Evolutionary conservation across 2,888 invertebrate species (phyloP), one percentile per base, ranked within the genome.

Genomic region (Caenorhabditis panamensis): DNA sequence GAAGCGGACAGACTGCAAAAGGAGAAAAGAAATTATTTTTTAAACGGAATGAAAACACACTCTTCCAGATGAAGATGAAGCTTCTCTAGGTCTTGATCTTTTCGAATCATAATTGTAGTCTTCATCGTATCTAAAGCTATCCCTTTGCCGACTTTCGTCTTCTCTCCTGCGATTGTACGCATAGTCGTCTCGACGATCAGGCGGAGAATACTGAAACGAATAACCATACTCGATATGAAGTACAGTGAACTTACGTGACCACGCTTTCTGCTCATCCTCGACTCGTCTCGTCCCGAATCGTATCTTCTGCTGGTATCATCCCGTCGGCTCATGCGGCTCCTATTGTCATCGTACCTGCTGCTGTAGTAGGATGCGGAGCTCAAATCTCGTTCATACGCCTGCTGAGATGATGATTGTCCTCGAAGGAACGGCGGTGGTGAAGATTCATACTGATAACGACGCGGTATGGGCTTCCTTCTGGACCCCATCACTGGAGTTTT

Each of bases 1-100:
- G n/a, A 73, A 64, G n/a, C 64, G 73, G n/a, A 72, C 63, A 4
- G 71, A 72, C 56, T 63, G 18, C n/a, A n/a, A n/a, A n/a, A n/a
- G n/a, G n/a, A n/a, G n/a, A n/a, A n/a, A n/a, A n/a, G n/a, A n/a
- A n/a, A n/a, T n/a, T n/a, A n/a, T n/a, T n/a, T n/a, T n/a, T n/a
- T n/a, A 11, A 22, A n/a, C 2, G 28, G 22, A 8, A 56, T 36
- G 26, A 11, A 31, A 28, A 6, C 56, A 54, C 31, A 53, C 61
- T 28, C 73, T 64, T 51, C 73, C 73, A 28, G 73, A 73, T 2
- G 58, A 73, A 1, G 73, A 66, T 1, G 73, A 73, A 1, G 13
- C 47, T 8, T 72, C 71, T 63, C 71, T 28, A 6, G 41, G 36
- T 18, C 71, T 54, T 13, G 28, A 62, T 41, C 53, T 26, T 31